Percentiles rank a stretch among this genome's conserved stretches.
These are phyloP conservation scores for Trididemnum clinides DNA, from an alignment of 23 tunicate species.

Conservation along the genomic window DNA sequence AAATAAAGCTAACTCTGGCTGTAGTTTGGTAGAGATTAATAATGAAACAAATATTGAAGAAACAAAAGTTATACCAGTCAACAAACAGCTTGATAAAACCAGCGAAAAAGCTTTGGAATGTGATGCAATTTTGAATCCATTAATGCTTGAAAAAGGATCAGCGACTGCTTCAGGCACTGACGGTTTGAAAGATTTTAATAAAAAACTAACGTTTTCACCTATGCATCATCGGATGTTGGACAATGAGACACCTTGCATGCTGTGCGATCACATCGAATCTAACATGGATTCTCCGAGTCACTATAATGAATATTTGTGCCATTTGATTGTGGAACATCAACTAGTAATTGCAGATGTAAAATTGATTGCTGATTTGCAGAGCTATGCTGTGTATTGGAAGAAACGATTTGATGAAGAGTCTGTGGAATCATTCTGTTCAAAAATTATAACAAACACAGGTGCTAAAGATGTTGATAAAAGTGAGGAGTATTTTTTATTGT, in stretches of 20 bases:
- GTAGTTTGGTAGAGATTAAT: too few relatives aligned
- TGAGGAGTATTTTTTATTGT: constrained; percentile 83
- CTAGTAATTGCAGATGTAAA: constrained; percentile 91
- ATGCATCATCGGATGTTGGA: constrained; percentile 32
- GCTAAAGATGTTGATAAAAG: constrained; percentile 61
- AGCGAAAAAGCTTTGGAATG: background rate
- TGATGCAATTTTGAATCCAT: constrained; percentile 7
- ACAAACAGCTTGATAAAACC: too few relatives aligned
- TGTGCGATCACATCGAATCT: constrained; percentile 61
- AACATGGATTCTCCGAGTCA: constrained; percentile 38
- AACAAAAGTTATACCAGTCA: too few relatives aligned
- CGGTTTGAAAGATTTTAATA: background rate
- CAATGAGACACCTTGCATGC: constrained; percentile 78
- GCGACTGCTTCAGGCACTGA: background rate
- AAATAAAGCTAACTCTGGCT: too few relatives aligned
- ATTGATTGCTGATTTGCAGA: constrained; percentile 76
- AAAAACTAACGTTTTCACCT: constrained; percentile 4
- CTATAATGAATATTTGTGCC: constrained; percentile 76
- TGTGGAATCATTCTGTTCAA: constrained; percentile 62
- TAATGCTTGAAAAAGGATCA: background rate
- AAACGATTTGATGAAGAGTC: constrained; percentile 59
- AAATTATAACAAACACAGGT: constrained; percentile 81
- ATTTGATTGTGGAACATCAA: constrained; percentile 79
- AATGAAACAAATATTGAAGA: background rate
- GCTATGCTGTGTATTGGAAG: constrained; percentile 51